Evolutionary conservation across 2,888 invertebrate genomes (phyloP).

Genomic region (Byasa hedistus): DNA sequence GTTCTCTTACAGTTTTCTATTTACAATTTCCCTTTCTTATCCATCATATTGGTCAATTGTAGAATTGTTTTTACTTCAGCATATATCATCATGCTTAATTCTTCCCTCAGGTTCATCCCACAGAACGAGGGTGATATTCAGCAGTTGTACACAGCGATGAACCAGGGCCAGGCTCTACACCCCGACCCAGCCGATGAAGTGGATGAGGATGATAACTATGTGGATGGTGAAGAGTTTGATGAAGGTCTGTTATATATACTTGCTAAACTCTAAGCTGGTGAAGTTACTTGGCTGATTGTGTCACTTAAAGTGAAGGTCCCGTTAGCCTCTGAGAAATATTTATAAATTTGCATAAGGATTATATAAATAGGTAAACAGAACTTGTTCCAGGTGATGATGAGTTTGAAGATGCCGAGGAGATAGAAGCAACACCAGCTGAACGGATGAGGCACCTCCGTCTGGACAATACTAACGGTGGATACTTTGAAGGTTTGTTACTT

Average conservation of each 20-base stretch:
- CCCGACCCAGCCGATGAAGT: slow-evolving; percentile 84
- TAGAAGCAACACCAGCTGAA: slow-evolving; percentile 44
- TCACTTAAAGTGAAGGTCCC: too few species aligned
- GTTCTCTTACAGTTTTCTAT: too few species aligned
- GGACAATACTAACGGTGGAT: slow-evolving; percentile 43
- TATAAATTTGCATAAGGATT: not conserved
- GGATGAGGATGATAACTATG: slow-evolving; percentile 61
- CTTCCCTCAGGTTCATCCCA: slow-evolving; percentile 79
- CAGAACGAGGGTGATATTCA: slow-evolving; percentile 82
- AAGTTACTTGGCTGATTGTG: too few species aligned
- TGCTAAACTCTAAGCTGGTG: too few species aligned
- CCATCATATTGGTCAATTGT: too few species aligned
- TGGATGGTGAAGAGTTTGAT: slow-evolving; percentile 70
- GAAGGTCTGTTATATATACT: slow-evolving; percentile 46
- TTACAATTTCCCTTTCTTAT: too few species aligned
- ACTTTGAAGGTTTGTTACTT: too few species aligned
- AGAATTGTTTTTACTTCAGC: too few species aligned
- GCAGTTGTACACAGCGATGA: slow-evolving; percentile 85
- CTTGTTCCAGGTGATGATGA: slow-evolving; percentile 54
- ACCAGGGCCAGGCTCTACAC: slow-evolving; percentile 86
- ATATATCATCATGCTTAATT: too few species aligned
- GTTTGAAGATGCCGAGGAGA: slow-evolving; percentile 68
- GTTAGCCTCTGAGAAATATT: too few species aligned
- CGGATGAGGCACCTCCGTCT: slow-evolving; percentile 50
- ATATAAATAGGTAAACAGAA: not conserved